Evolutionary conservation across 2,797 vertebrate genomes (phyloP).

Genomic region (Chelonia mydas): DNA sequence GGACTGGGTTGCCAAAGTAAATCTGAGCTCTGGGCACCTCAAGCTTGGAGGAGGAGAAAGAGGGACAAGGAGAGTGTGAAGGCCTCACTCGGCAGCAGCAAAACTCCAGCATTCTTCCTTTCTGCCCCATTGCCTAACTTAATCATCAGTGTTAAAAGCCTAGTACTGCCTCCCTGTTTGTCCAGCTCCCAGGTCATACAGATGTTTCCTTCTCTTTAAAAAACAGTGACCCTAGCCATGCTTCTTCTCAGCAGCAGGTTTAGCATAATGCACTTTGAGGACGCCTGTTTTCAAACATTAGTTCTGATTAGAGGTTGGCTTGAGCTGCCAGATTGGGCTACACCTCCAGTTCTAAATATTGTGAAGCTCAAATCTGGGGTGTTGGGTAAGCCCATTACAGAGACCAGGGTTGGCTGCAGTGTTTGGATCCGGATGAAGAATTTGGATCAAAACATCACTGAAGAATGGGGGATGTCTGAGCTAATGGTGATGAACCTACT

Average conservation of each 20-base stretch:
- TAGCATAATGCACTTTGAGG: not conserved
- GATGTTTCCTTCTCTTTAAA: not conserved
- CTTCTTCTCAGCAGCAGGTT: not conserved
- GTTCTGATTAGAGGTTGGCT: not conserved
- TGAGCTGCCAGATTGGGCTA: not conserved
- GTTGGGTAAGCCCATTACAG: not conserved
- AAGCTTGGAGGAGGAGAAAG: not conserved
- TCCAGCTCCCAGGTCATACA: not conserved
- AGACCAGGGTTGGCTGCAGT: not conserved
- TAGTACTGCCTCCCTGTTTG: not conserved
- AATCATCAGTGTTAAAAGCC: not conserved
- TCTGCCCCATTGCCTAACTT: not conserved
- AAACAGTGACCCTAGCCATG: not conserved
- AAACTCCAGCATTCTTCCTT: not conserved
- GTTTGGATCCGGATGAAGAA: not conserved
- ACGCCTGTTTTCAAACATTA: conserved; percentile 3
- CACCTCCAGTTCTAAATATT: not conserved
- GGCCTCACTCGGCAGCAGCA: not conserved
- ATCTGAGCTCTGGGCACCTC: not conserved
- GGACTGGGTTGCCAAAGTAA: too few species aligned
- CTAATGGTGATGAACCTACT: not conserved
- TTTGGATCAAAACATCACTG: not conserved
- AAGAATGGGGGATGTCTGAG: not conserved
- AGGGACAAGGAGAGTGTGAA: not conserved
- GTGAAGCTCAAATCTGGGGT: not conserved